Percentiles rank a stretch among this genome's conserved stretches.
Conservation (phyloP, 2,113 vertebrate genomes). For the Barbus barbus region DNA sequence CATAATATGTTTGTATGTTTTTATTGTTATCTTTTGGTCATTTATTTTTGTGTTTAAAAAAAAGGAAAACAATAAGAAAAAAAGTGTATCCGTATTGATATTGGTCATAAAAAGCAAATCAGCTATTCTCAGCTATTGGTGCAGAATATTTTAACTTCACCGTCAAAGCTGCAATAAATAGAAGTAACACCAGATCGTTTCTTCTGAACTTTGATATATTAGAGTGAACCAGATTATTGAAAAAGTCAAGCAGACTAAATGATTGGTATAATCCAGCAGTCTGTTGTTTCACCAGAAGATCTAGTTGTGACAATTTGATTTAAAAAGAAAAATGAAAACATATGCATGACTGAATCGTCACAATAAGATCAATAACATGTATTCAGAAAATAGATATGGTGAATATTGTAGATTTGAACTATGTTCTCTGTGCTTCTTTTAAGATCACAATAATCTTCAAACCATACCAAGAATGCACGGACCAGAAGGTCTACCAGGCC, state of each 20-base stretch:
- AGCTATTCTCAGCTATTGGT: neutral
- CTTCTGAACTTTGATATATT: neutral
- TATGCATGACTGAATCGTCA: neutral
- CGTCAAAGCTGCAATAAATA: neutral
- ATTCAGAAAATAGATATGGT: neutral
- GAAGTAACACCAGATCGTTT: neutral
- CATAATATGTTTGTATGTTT: too few relatives aligned
- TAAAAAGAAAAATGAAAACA: neutral
- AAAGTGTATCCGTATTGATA: neutral
- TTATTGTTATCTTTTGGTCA: neutral
- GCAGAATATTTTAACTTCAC: neutral
- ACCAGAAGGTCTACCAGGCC: constrained; percentile 96
- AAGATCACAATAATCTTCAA: constrained; percentile 97
- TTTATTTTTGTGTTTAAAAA: neutral
- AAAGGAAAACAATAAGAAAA: neutral
- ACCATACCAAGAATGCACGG: constrained; percentile 89
- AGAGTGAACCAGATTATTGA: neutral
- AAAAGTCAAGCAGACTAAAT: neutral
- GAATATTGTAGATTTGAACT: neutral
- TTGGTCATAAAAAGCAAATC: neutral
- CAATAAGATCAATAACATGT: neutral
- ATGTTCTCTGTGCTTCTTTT: neutral
- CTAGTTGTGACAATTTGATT: neutral
- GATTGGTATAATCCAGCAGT: neutral
- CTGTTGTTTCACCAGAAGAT: neutral